Base-by-base conservation (phyloP, 2,113 vertebrate genomes). In the Aix galericulata region DNA sequence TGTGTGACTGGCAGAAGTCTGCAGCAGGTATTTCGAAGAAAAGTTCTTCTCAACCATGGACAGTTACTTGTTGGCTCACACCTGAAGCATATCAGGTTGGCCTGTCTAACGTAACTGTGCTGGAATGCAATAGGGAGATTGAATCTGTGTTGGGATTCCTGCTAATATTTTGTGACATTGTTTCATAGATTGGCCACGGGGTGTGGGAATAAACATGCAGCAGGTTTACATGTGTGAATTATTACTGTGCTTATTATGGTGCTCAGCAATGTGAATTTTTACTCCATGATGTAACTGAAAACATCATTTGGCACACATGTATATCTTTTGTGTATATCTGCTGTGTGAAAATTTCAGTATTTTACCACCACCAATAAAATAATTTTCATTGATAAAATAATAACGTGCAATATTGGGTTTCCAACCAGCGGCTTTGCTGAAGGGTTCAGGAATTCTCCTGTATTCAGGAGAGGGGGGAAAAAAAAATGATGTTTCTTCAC, bases 121-220 rank as follows among this genome's bases (percentile, higher is more conserved):
- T 4, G 34, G 56, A 17, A 21, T 16, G 72, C 3, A 0, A 8
- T 17, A 9, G 0, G 59, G 40, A 3, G n/a, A 40, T 27, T 9
- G 23, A 13, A 25, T 21, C 27, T 58, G 48, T 32, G 20, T 4
- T 8, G 52, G 46, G 17, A 23, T 67, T 67, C 79, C 66, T 48
- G 38, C 66, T 9, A 18, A n/a, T 8, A 4, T n/a, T 15, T 8
- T 11, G 13, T 21, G 75, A 9, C 52, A 40, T 17, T 3, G 20
- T 31, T 53, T 59, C n/a, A 3, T 13, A 11, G 56, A 4, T 20
- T 2, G 38, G 27, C 32, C 0, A 0, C 20, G 75, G 40, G 20
- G 53, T n/a, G 13, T 53, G 50, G 25, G 40, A 25, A 50, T 46
- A 68, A 64, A 44, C 12, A 3, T 4, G 46, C 13, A 38, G 72